phyloP scores from a whole-genome alignment of 2,113 vertebrate genomes.

The Ailuropoda melanoleuca region DNA sequence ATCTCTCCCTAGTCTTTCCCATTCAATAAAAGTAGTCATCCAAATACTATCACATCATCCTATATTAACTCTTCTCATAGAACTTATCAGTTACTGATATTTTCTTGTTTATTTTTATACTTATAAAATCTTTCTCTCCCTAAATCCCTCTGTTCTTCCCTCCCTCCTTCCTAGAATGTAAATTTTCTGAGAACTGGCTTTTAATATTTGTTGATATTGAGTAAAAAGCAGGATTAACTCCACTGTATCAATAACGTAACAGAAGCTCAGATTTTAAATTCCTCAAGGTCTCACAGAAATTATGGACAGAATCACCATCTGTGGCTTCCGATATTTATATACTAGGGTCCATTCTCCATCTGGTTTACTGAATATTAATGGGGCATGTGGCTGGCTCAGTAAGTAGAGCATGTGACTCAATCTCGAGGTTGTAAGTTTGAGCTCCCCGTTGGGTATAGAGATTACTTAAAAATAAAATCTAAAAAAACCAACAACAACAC shows the following conservation, averaged over 20 bases:
- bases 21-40: neutral
- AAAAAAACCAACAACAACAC: neutral
- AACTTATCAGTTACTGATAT: neutral
- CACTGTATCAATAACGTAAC: neutral
- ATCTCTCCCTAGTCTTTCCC: neutral
- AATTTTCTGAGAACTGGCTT: neutral
- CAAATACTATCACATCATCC: neutral
- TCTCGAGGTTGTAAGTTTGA: neutral
- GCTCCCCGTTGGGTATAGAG: neutral
- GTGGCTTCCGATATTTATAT: neutral
- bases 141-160: neutral
- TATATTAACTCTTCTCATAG: neutral
- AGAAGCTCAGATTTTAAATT: neutral
- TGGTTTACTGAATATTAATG: neutral
- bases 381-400: neutral
- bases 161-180: neutral
- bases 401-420: neutral
- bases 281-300: neutral
- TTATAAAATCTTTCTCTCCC: neutral
- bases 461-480: neutral
- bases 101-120: neutral
- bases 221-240: neutral
- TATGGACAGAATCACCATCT: neutral
- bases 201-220: neutral
- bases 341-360: neutral